Evolutionary conservation across 1,140 invertebrate genomes (phyloP), one percentile per base, ranked within the genome.

Genomic region (Sminthurinus signatus): DNA sequence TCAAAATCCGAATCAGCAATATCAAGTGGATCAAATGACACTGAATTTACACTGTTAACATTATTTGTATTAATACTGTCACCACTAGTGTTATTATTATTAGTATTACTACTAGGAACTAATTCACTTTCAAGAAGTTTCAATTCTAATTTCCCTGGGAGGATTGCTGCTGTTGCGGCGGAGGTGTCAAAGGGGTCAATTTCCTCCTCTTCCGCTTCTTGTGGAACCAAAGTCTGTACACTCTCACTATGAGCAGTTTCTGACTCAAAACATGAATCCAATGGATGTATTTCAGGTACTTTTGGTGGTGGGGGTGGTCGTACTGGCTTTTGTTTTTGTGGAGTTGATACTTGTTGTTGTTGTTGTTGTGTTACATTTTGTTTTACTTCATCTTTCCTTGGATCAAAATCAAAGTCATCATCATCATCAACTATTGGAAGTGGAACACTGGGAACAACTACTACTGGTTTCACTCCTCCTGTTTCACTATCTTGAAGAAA

Each of bases 181-280:
- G 87, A 89, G 0, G 89, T 91, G 74, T 91, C 88, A 74, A 91
- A 91, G 0, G 89, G 88, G 78, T 91, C 88, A 55, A 81, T 75
- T 57, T 83, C 79, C 21, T 80, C 78, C 39, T 27, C 77, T 73
- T 15, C 15, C 31, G 43, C 55, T 55, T 42, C 64, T 31, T 31
- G n/a, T 42, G 89, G 88, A n/a, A 88, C 90, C 55, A 90, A 31
- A 46, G 31, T 78, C 75, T 43, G 61, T 15, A 60, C 57, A 55
- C 19, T 23, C 2, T 1, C 4, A 23, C 55, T 14, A 25, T 21
- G 23, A 19, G 28, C 36, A 17, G 27, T 25, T n/a, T 65, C 50
- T 28, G 25, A 19, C 12, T n/a, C n/a, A n/a, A n/a, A n/a, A n/a
- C n/a, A n/a, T n/a, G 46, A 19, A 36, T 70, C 66, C 19, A 69